Base-by-base conservation (phyloP, 1,140 invertebrate genomes). In the Bathynomus jamesi region DNA sequence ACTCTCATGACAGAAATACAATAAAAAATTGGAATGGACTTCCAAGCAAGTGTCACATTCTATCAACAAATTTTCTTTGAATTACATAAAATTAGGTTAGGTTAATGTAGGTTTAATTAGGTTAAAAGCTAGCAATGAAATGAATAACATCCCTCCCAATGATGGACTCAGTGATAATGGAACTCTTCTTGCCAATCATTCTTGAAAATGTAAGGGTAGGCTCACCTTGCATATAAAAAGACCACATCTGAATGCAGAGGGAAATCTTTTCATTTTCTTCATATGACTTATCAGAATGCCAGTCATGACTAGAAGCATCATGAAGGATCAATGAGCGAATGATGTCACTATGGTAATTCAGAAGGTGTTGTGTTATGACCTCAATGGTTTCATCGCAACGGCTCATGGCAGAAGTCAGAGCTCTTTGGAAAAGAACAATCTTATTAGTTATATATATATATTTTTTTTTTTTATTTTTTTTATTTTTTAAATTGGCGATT, bases 221-320 rank as follows among this genome's bases (percentile, higher is more conserved):
- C 30, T 78, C 80, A 88, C 90, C 89, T 83, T 90, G 86, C 87
- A 93, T 90, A 78, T 92, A 92, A 3, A 91, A 83, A 88, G 89
- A 90, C 91, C 91, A 93, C 86, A 91, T 92, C 80, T 91, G 90
- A 63, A 92, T 85, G 4, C 88, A 87, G 61, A 90, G 90, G 1
- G 90, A 90, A 1, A 88, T 89, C 29, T 88, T 81, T 77, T 91
- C 89, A 8, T 85, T 87, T 80, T 90, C 89, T 76, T 83, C 88
- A 78, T 86, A 89, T 2, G 84, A 82, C 70, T 85, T 86, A 4
- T 81, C 80, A 71, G 82, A 85, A 77, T 86, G 86, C 89, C 86
- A 91, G 79, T 85, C 85, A 11, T 91, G 82, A 10, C 88, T 89
- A 60, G 90, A 88, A 0, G 88, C 87, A 81, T 92, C 90, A 79